Evolutionary conservation across 2,888 invertebrate genomes (phyloP).

Genomic region (Panzeria rudis): DNA sequence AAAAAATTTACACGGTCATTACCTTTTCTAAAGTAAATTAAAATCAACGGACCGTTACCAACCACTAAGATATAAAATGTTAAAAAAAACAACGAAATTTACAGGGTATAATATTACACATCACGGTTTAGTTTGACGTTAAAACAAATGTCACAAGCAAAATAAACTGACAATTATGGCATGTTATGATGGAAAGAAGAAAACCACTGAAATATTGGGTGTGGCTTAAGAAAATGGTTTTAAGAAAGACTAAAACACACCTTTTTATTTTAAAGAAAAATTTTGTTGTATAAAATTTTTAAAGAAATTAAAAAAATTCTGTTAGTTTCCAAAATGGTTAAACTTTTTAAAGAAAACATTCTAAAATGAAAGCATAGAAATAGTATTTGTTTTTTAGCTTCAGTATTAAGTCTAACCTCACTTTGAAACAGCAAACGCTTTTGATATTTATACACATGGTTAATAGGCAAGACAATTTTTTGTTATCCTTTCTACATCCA

Average conservation of each 20-base stretch:
- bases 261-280: not conserved
- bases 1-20: slow-evolving; percentile 64
- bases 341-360: too few species aligned
- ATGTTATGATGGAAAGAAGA: slow-evolving; percentile 16
- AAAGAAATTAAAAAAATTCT: too few species aligned
- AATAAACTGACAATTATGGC: slow-evolving; percentile 44
- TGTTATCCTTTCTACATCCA: too few species aligned
- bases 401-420: too few species aligned
- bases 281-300: too few species aligned
- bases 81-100: slow-evolving; percentile 20
- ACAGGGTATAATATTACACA: slow-evolving; percentile 35
- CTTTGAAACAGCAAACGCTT: too few species aligned
- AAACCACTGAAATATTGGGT: slow-evolving; percentile 17
- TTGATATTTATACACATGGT: too few species aligned
- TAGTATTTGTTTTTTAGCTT: too few species aligned
- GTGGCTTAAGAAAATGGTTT: not conserved
- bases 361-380: too few species aligned
- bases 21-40: slow-evolving; percentile 52
- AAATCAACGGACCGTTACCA: slow-evolving; percentile 60
- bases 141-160: slow-evolving; percentile 45
- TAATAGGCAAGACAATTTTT: too few species aligned
- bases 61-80: slow-evolving; percentile 26
- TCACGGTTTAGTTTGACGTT: slow-evolving; percentile 7
- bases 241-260: not conserved
- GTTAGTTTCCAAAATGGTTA: too few species aligned